Evolutionary conservation across 2,888 invertebrate genomes (phyloP).

Genomic region (Eudiplozoon nipponicum): DNA sequence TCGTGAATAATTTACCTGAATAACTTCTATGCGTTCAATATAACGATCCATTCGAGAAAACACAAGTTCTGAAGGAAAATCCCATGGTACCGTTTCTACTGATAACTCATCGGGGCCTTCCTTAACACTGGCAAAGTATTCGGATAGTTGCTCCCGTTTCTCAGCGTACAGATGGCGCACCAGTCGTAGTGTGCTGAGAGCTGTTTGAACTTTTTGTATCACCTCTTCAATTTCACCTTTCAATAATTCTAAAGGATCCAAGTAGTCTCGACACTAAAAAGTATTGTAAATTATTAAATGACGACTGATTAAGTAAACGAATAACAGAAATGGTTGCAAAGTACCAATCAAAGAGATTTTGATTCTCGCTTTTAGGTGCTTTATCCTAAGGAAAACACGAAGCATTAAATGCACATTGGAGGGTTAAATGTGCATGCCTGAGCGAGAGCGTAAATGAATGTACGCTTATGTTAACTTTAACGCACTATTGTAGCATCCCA

Average conservation of each 20-base stretch:
- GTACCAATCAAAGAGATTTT: no score
- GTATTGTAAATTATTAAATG: slow-evolving; percentile 12
- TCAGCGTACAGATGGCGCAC: slow-evolving; percentile 24
- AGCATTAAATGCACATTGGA: no score
- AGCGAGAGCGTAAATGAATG: no score
- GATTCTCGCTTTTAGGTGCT: no score
- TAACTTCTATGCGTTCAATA: slow-evolving; percentile 22
- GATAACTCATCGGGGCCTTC: no score
- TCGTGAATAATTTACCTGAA: slow-evolving; percentile 29
- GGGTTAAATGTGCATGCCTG: no score
- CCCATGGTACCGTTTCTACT: slow-evolving; percentile 26
- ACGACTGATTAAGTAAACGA: no score
- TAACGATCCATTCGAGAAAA: slow-evolving; percentile 27
- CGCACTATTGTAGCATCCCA: no score
- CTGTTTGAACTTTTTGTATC: slow-evolving; percentile 38
- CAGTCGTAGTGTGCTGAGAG: slow-evolving; percentile 21
- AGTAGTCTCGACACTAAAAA: slow-evolving; percentile 46
- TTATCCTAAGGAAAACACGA: no score
- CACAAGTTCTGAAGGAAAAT: slow-evolving; percentile 26
- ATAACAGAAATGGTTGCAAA: no score
- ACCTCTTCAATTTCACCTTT: slow-evolving; percentile 77
- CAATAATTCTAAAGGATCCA: slow-evolving; percentile 62
- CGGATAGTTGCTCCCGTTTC: slow-evolving; percentile 23
- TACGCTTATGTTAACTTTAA: no score
- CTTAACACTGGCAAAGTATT: slow-evolving; percentile 23